These are phyloP conservation scores for Lethrus apterus DNA, from an alignment of 1,140 invertebrate genomes.

Conservation along the genomic window DNA sequence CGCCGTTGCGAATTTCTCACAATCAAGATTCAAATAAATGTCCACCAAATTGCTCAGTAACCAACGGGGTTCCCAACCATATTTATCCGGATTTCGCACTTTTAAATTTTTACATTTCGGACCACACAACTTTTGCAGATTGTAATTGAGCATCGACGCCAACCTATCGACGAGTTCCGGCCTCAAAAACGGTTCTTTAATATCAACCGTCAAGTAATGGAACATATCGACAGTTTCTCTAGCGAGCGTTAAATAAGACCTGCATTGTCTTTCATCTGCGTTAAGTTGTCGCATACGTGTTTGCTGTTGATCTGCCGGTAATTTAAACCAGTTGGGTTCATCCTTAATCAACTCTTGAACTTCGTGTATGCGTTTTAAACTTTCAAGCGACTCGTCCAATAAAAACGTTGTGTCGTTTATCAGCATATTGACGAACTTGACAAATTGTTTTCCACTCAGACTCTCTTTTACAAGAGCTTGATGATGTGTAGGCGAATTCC, in stretches of 20 bases:
- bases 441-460: conserved; percentile 84
- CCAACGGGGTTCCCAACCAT: conserved; percentile 91
- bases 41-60: conserved; percentile 87
- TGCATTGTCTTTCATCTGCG: conserved; percentile 89
- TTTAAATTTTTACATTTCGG: conserved; percentile 96
- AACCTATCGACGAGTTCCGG: conserved; percentile 87
- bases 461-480: conserved; percentile 75
- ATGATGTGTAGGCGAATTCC: conserved; percentile 44
- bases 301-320: conserved; percentile 68
- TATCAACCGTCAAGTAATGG: conserved; percentile 91
- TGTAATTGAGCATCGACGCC: conserved; percentile 97
- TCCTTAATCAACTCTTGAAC: conserved; percentile 81
- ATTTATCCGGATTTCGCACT: conserved; percentile 90
- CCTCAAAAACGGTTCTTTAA: conserved; percentile 87
- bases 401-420: conserved; percentile 99
- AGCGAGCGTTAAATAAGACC: conserved; percentile 90
- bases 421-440: conserved; percentile 97
- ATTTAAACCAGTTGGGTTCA: conserved; percentile 53
- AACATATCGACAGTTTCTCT: conserved; percentile 97
- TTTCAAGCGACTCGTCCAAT: conserved; percentile 91
- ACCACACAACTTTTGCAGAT: conserved; percentile 93
- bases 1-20: conserved; percentile 80
- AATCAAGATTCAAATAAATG: conserved; percentile 95
- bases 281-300: conserved; percentile 68
- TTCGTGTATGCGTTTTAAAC: conserved; percentile 91